These are phyloP conservation scores for Sakesphorus luctuosus DNA, from an alignment of 2,113 vertebrate species.

Conservation along the genomic window DNA sequence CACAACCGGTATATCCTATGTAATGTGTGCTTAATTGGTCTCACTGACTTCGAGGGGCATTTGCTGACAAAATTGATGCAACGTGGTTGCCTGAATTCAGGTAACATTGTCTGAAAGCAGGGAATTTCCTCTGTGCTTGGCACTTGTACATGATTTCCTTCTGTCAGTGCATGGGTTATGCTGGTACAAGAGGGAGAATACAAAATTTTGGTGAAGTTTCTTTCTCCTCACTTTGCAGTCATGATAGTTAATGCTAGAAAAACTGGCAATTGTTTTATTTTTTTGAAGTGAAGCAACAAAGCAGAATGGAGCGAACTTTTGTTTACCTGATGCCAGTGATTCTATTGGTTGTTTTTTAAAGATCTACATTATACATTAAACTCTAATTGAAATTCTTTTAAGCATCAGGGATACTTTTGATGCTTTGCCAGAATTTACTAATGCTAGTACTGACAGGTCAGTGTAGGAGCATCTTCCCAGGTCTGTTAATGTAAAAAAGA, in stretches of 20 bases:
- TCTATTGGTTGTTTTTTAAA: background rate
- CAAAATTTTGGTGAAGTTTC: background rate
- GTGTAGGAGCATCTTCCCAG: background rate
- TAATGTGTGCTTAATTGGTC: background rate
- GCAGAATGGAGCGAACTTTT: background rate
- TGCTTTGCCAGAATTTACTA: background rate
- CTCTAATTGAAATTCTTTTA: background rate
- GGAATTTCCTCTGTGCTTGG: background rate
- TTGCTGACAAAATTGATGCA: background rate
- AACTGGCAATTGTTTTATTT: background rate
- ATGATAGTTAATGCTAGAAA: background rate
- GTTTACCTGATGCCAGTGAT: background rate
- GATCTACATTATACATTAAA: background rate
- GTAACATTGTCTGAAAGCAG: background rate
- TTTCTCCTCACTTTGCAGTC: background rate
- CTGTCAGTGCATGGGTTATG: background rate
- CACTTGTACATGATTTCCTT: background rate
- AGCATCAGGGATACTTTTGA: background rate
- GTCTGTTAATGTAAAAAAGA: background rate
- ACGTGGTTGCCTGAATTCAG: rapidly evolving
- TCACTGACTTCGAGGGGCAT: background rate
- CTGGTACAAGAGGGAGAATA: background rate
- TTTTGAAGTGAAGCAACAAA: background rate
- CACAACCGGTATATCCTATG: background rate
- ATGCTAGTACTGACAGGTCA: background rate